These are phyloP conservation scores for Platichthys flesus DNA, from an alignment of 2,113 vertebrate species.

Conservation along the genomic window DNA sequence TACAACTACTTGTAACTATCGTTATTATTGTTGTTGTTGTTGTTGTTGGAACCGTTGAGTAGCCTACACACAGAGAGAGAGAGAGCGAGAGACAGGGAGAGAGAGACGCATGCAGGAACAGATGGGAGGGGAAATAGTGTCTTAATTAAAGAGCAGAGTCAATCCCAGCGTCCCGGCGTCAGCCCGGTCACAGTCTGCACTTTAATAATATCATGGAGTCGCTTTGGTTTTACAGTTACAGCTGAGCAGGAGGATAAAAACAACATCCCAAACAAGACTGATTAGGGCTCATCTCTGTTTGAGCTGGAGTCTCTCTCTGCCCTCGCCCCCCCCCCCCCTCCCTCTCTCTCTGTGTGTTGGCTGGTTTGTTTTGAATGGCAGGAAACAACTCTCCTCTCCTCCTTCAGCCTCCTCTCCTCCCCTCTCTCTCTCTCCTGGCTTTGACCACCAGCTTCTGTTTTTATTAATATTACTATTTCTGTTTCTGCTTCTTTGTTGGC, in stretches of 20 bases:
- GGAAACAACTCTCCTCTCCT: slow-evolving; percentile 53
- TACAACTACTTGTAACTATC: no score
- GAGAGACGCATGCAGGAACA: slow-evolving; percentile 66
- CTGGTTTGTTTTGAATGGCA: slow-evolving; percentile 65
- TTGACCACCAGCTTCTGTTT: slow-evolving; percentile 54
- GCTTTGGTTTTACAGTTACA: slow-evolving; percentile 74
- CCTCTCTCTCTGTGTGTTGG: not conserved
- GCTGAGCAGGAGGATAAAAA: slow-evolving; percentile 37
- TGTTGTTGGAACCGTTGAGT: not conserved
- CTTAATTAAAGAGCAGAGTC: slow-evolving; percentile 80
- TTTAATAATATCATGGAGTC: slow-evolving; percentile 75
- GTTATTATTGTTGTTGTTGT: slow-evolving; percentile 6
- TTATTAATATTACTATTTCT: slow-evolving; percentile 14
- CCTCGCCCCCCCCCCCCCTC: slow-evolving; percentile 5
- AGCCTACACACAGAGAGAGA: not conserved
- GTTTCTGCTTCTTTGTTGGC: slow-evolving; percentile 50
- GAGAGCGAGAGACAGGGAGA: not conserved
- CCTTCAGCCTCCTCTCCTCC: slow-evolving; percentile 54
- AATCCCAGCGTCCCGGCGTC: slow-evolving; percentile 73
- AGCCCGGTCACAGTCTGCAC: slow-evolving; percentile 65
- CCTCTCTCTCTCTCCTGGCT: slow-evolving; percentile 57
- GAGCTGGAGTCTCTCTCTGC: not conserved
- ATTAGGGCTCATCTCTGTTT: slow-evolving; percentile 56
- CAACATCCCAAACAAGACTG: slow-evolving; percentile 58
- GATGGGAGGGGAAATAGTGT: slow-evolving; percentile 75